Base-by-base conservation (phyloP, 2,113 vertebrate genomes). In the Otocyon megalotis region DNA sequence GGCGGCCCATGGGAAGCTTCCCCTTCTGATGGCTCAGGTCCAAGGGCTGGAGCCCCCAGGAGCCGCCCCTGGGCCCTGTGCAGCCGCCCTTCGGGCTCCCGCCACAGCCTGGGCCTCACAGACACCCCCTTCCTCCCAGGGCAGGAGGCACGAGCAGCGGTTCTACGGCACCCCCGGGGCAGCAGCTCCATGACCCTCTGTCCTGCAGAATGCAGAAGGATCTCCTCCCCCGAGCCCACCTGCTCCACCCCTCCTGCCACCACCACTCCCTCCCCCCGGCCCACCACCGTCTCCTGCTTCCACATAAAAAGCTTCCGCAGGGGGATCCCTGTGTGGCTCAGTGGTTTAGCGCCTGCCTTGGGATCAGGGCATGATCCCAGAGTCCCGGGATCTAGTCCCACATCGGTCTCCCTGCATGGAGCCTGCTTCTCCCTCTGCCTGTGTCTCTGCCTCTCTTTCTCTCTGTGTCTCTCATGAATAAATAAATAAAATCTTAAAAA, bases 181-280 rank as follows among this genome's bases (percentile, higher is more conserved):
- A 1, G 56, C 37, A 3, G 20, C 72, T 10, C 19, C 28, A n/a
- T 43, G 88, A 24, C 50, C 50, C 28, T 0, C 60, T 7, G 2
- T 48, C 63, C 79, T 9, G 28, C 5, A 32, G 53, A 63, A 81
- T 8, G 2, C 8, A 19, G 76, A 28, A 30, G n/a, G 26, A 43
- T 14, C 65, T 32, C 54, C 69, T 16, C 20, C 35, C 63, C 30
- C 5, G 19, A 19, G 8, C 1, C 76, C 17, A 8, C 10, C 76
- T 0, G 9, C 83, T 19, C 26, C 17, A 3, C 17, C 48, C 6
- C 17, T 50, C 32, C 58, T 62, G 11, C 13, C 14, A 3, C 8
- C 69, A 30, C 1, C 8, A 2, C 3, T 17, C 11, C 1, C 8
- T 0, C 5, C 28, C 32, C 12, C 19, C 12, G 0, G 30, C 48